Conservation (phyloP, 2,797 vertebrate species). For the Paedocypris micromegethes region DNA sequence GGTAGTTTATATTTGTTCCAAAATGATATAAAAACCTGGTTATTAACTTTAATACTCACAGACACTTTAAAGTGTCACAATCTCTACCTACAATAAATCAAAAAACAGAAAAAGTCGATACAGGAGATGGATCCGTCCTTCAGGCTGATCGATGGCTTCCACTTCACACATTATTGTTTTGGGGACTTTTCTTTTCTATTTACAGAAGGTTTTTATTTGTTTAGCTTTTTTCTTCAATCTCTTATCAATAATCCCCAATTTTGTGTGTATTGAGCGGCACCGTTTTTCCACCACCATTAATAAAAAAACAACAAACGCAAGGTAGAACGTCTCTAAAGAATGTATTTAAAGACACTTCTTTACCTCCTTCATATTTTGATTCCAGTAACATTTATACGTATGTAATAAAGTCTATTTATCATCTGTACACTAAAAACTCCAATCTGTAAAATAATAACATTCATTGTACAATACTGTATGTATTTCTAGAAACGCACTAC, state of each 20-base stretch:
- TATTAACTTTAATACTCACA: not conserved
- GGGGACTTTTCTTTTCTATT: constrained; percentile 2
- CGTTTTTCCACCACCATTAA: constrained; percentile 11
- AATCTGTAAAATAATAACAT: too few relatives aligned
- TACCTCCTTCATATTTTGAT: too few relatives aligned
- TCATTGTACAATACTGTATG: too few relatives aligned
- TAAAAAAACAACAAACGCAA: constrained; percentile 3
- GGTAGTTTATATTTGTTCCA: too few relatives aligned
- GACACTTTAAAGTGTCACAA: constrained; percentile 8
- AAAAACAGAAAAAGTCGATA: constrained; percentile 7
- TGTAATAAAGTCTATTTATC: too few relatives aligned
- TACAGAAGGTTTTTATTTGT: constrained; percentile 14
- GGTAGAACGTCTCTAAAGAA: not conserved
- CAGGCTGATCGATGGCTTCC: constrained; percentile 24
- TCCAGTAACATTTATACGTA: too few relatives aligned
- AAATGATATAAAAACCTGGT: too few relatives aligned
- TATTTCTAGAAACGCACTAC: too few relatives aligned
- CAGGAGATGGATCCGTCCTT: constrained; percentile 25
- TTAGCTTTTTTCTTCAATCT: constrained; percentile 9
- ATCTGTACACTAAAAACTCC: too few relatives aligned
- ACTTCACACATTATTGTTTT: constrained; percentile 21
- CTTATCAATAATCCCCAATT: constrained; percentile 11
- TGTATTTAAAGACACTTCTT: not conserved
- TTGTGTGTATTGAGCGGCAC: constrained; percentile 3
- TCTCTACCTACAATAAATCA: constrained; percentile 17